These are phyloP conservation scores for Mormyrus proboscirostris DNA, from an alignment of 2,797 vertebrate species.

Conservation along the genomic window DNA sequence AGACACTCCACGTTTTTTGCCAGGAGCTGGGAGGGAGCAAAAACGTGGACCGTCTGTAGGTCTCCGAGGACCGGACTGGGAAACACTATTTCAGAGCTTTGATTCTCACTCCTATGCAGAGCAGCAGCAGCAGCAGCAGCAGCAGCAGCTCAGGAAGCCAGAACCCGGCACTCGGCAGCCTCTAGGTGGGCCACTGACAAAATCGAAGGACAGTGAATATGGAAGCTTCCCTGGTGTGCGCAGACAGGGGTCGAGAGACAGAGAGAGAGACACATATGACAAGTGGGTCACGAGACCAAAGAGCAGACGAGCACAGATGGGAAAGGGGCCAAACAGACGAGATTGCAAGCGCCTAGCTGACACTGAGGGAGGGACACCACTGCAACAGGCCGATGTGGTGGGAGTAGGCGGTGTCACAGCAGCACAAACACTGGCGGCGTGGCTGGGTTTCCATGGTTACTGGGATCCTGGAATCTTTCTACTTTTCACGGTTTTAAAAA, in stretches of 20 bases:
- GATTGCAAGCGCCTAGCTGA: background rate
- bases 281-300: background rate
- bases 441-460: background rate
- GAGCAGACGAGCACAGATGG: background rate
- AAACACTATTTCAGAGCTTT: background rate
- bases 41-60: background rate
- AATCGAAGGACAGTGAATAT: background rate
- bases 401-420: background rate
- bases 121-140: background rate
- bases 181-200: background rate
- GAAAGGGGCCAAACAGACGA: background rate
- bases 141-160: background rate
- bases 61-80: background rate
- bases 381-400: background rate
- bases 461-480: background rate
- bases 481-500: background rate
- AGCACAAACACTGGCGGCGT: background rate
- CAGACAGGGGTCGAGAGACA: background rate
- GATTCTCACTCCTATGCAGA: background rate
- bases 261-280: background rate
- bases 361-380: background rate
- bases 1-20: background rate
- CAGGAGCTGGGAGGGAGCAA: background rate
- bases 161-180: background rate
- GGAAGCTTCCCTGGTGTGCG: background rate